phyloP scores from a whole-genome alignment of 2,797 vertebrate genomes.

The Propithecus deckenii region DNA sequence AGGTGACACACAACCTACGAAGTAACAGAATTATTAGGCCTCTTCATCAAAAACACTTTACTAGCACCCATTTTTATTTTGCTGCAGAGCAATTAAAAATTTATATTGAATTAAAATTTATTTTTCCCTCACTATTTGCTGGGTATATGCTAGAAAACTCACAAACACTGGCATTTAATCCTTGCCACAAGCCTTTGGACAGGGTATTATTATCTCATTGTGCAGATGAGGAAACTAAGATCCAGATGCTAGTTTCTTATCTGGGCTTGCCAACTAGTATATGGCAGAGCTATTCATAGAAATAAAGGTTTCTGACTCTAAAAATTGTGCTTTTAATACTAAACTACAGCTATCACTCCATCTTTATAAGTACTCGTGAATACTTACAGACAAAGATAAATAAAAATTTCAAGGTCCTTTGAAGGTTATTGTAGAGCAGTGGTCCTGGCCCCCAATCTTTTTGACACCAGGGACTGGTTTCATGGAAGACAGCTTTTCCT shows the following conservation, averaged over 20 bases:
- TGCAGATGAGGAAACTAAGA: not conserved
- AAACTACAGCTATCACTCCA: not conserved
- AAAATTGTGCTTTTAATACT: not conserved
- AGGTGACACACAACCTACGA: not conserved
- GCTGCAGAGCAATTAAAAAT: not conserved
- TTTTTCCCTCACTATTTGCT: not conserved
- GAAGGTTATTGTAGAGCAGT: not conserved
- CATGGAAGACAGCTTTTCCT: too few relatives aligned
- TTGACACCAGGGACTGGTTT: too few relatives aligned
- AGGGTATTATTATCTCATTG: not conserved
- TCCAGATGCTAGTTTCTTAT: not conserved
- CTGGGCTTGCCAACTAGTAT: not conserved
- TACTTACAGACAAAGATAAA: not conserved
- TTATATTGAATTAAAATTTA: not conserved
- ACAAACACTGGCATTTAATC: not conserved
- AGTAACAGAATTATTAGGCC: conserved; percentile 11
- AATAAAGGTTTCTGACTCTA: not conserved
- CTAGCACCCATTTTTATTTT: not conserved
- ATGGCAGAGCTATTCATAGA: not conserved
- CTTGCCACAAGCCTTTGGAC: not conserved
- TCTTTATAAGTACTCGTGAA: not conserved
- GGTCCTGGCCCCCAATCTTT: too few relatives aligned
- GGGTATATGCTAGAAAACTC: not conserved
- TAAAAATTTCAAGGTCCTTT: not conserved
- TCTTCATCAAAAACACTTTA: not conserved